Conservation (phyloP, 1,140 invertebrate species). For the silkworm (Bombyx mori) region ASM3026992v2 NC_085109.1:4815001-4815500, state of each 20-base stretch:
- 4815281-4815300: conserved; percentile 55
- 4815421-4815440: no score
- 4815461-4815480: no score
- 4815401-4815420: no score
- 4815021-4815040: no score
- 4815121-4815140: conserved; percentile 22
- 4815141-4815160: conserved; percentile 38
- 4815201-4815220: conserved; percentile 33
- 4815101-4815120: conserved; percentile 3
- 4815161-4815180: conserved; percentile 26
- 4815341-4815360: conserved; percentile 45
- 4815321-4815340: conserved; percentile 34
- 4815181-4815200: conserved; percentile 35
- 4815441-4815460: no score
- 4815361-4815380: conserved; percentile 39
- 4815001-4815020: no score
- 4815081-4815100: no score
- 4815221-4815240: conserved; percentile 44
- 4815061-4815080: no score
- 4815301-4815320: conserved; percentile 59
- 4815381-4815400: conserved; percentile 1
- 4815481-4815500: no score
- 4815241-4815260: conserved; percentile 47
- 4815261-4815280: conserved; percentile 46
- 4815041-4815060: no score